Evolutionary conservation across 2,888 invertebrate species (phyloP), one percentile per base, ranked within the genome.

Genomic region (Drosophila demipolita): DNA sequence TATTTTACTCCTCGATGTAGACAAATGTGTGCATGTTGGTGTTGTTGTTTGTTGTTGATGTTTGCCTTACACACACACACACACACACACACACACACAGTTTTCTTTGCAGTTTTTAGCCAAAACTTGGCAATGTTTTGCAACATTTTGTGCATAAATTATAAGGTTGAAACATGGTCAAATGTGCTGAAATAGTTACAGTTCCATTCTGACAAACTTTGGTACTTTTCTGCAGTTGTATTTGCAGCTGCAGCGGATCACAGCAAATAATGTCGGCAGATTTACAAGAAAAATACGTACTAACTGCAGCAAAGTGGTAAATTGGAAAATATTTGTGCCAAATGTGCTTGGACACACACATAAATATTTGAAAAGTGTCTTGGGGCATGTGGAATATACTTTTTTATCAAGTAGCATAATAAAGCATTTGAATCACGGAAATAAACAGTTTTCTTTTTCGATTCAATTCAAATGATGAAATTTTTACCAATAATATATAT

Each of bases 61-160:
- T 78, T 82, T 78, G 68, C 71, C 66, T 60, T 61, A 32, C 32
- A 52, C 32, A 23, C 29, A 29, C 5, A 52, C 52, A 48, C 48
- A 48, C 15, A 26, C 48, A 17, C 15, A 20, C 42, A 42, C 42
- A 42, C 52, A 33, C 72, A 70, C 70, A 75, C 33, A 66, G 73
- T 81, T 82, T 85, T 75, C 75, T 82, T 80, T 64, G 78, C 80
- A 78, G 66, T 73, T 84, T 73, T 73, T 55, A 49, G 61, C 58
- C 68, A 85, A 78, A 86, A 83, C 78, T 82, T 84, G 87, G 81
- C 86, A 83, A 78, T 85, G 85, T 82, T 83, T 78, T 80, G 85
- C 80, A 80, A 81, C 83, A 83, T 86, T 83, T 79, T 77, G 79
- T 86, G 86, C 86, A 83, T 83, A 83, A 83, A 86, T 86, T 83